These are phyloP conservation scores for Dipodomys spectabilis DNA, from an alignment of 2,113 vertebrate genomes.

Conservation along the genomic window DNA sequence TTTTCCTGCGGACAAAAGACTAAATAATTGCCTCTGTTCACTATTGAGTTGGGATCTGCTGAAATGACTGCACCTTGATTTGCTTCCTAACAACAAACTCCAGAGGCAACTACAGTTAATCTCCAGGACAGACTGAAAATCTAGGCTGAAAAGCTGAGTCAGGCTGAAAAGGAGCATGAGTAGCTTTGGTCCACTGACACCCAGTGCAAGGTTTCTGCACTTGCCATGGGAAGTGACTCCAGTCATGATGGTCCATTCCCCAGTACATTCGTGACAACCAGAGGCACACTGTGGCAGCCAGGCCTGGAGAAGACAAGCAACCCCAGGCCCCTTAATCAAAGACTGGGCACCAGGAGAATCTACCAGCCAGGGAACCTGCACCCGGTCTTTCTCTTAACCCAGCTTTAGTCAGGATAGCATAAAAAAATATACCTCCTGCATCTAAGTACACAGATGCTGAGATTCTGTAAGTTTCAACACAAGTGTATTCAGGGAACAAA, in stretches of 20 bases:
- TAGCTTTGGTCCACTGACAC: too few species aligned
- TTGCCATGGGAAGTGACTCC: background rate
- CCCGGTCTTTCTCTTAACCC: background rate
- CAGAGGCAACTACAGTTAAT: background rate
- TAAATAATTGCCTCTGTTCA: background rate
- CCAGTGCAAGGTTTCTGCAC: background rate
- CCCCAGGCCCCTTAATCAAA: too few species aligned
- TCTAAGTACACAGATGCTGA: background rate
- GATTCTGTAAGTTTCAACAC: background rate
- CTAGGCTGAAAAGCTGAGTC: background rate
- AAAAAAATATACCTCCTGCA: too few species aligned
- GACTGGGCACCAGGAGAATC: background rate
- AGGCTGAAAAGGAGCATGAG: background rate
- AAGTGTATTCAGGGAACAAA: background rate
- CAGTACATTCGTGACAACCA: too few species aligned
- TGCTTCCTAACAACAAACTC: background rate
- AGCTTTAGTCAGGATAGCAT: background rate
- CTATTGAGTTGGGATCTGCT: background rate
- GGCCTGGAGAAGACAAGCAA: background rate
- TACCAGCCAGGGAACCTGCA: background rate
- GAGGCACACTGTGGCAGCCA: background rate
- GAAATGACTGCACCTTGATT: background rate
- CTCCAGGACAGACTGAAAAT: background rate
- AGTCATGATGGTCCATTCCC: too few species aligned
- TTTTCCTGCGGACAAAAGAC: background rate